These are phyloP conservation scores for Cyprinodon tularosa DNA, from an alignment of 2,113 vertebrate genomes.

Conservation along the genomic window DNA sequence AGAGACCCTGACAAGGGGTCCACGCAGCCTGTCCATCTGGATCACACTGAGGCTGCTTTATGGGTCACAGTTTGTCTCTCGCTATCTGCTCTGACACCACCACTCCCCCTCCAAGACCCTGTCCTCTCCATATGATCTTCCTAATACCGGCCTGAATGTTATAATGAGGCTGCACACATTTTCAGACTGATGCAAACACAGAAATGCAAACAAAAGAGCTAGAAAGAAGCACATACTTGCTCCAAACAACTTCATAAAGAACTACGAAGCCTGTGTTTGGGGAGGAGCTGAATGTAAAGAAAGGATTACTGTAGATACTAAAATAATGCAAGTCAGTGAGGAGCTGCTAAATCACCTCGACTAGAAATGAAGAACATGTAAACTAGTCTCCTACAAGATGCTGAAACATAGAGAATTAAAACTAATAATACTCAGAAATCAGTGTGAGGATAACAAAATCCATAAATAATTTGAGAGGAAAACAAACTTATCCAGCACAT, in stretches of 20 bases:
- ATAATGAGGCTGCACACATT: conserved; percentile 17
- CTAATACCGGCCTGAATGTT: conserved; percentile 12
- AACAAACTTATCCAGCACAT: background rate
- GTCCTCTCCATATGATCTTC: conserved; percentile 6
- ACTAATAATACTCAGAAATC: background rate
- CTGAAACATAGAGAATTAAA: conserved; percentile 10
- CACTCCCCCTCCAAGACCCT: background rate
- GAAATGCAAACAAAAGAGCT: conserved; percentile 10
- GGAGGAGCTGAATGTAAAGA: conserved; percentile 49
- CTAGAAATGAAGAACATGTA: conserved; percentile 11
- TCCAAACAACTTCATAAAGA: conserved; percentile 17
- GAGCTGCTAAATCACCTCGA: conserved; percentile 16
- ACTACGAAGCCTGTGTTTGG: conserved; percentile 24
- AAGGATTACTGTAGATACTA: conserved; percentile 41
- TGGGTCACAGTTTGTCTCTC: conserved; percentile 50
- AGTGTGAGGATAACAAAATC: conserved; percentile 13
- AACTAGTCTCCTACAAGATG: conserved; percentile 20
- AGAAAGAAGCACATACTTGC: conserved; percentile 28
- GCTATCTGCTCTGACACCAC: conserved; percentile 24
- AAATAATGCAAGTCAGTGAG: conserved; percentile 33
- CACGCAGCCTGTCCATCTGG: conserved; percentile 47
- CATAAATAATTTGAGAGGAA: background rate
- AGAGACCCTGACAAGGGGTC: conserved; percentile 40
- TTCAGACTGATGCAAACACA: conserved; percentile 21
- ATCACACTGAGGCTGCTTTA: conserved; percentile 47